Base-by-base conservation (phyloP, 2,888 invertebrate species). In the Xiphydria camelus region DNA sequence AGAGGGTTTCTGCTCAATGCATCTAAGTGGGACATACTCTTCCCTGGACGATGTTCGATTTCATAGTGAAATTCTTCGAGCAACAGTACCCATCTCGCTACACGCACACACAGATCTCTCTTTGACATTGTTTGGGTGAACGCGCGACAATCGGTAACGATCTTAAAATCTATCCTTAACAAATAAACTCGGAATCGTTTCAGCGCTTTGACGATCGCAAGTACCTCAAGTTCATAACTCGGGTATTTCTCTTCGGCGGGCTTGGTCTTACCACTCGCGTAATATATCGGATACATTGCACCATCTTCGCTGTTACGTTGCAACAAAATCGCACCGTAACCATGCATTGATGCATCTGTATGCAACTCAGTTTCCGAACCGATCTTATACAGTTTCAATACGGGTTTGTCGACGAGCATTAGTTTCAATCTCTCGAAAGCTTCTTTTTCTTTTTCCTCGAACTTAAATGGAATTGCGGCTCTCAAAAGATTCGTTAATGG, bases 91-190 rank as follows among this genome's bases (percentile, higher is more conserved):
- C 60, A 61, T 34, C 55, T 34, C 5, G 57, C 55, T 0, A 62
- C 49, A 17, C 49, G 51, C 12, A 46, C 26, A 21, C 45, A 47
- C 12, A 49, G 25, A 19, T 57, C 54, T 34, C 47, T 60, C 37
- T 62, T 61, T 0, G 31, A 40, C 49, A 61, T 52, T 2, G 57
- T 58, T 31, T 42, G 29, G 4, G 39, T 29, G 26, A 62, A 55
- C 1, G 60, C 61, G n/a, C 45, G 37, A 26, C 56, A 62, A 35
- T 59, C 60, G 0, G 56, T 62, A 2, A 60, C 51, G 10, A 61
- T 54, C 33, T 50, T 57, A 23, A 62, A 55, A n/a, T n/a, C 14
- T 9, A 51, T 42, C 1, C 52, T 51, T n/a, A 62, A 15, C 5
- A 61, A 21, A 26, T 59, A 61, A 3, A 53, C 50, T 9, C 58